A percentile compares a stretch with the other conserved stretches of the same genome.
These are phyloP conservation scores for Bombyx mandarina DNA, from an alignment of 1,140 invertebrate genomes.

Conservation along the genomic window DNA sequence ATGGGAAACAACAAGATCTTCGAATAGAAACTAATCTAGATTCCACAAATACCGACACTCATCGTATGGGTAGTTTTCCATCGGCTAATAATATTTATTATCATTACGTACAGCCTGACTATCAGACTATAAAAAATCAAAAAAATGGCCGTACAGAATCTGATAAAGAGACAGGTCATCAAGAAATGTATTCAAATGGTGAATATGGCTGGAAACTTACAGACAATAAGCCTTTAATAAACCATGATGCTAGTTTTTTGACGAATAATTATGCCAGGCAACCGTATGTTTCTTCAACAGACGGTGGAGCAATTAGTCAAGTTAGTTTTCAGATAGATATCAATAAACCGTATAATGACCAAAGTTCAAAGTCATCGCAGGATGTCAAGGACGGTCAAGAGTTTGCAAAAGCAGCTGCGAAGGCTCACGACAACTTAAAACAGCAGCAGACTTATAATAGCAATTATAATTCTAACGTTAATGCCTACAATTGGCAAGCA, in stretches of 20 bases:
- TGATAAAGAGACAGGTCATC: slow-evolving; percentile 35
- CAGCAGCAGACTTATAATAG: slow-evolving; percentile 22
- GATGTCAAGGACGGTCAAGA: slow-evolving; percentile 50
- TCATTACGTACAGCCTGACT: slow-evolving; percentile 45
- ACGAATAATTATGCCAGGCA: slow-evolving; percentile 25
- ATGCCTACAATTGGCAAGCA: slow-evolving; percentile 14
- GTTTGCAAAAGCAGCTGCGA: slow-evolving; percentile 60
- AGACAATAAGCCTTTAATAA: slow-evolving; percentile 41
- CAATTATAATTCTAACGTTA: slow-evolving; percentile 16
- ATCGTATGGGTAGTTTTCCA: slow-evolving; percentile 38
- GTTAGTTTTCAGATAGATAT: slow-evolving; percentile 59
- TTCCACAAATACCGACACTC: slow-evolving; percentile 38
- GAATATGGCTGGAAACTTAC: slow-evolving; percentile 65
- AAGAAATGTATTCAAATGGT: slow-evolving; percentile 52
- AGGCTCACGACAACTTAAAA: slow-evolving; percentile 59
- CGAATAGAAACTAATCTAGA: slow-evolving; percentile 31
- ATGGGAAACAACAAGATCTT: slow-evolving; percentile 33
- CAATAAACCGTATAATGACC: slow-evolving; percentile 44
- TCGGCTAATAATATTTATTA: slow-evolving; percentile 49
- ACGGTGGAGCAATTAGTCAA: slow-evolving; percentile 42
- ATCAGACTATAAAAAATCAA: slow-evolving; percentile 30
- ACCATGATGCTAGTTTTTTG: slow-evolving; percentile 31
- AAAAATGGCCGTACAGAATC: slow-evolving; percentile 31
- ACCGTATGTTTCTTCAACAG: slow-evolving; percentile 24
- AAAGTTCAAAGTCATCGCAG: slow-evolving; percentile 39